Base-by-base conservation (phyloP, 2,888 invertebrate species). In the Melikaiella ostensackeni region DNA sequence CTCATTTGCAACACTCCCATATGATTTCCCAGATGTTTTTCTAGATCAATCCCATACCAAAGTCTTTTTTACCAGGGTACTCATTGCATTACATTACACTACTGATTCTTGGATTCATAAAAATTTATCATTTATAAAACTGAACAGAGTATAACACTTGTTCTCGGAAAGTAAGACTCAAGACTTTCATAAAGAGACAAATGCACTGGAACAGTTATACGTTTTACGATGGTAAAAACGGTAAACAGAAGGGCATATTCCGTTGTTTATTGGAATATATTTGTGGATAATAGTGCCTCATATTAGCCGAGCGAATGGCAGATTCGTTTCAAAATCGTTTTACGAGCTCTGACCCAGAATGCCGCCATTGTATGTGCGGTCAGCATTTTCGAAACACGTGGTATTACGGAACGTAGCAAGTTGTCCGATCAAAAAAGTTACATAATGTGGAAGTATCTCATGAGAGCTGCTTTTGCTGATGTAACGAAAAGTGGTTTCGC, bases 371-470 rank as follows among this genome's bases (percentile, higher is more conserved):
- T 38, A 64, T 42, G 24, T 64, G 42, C 64, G 38, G 24, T 64
- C 64, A 64, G 64, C 24, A 70, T 70, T 70, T 70, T 70, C 70
- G 70, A 70, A 70, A 70, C 50, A 70, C 70, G 50, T 70, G 50
- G 21, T 55, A 46, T 70, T 70, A 70, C 70, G 70, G 70, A 70
- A 70, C 50, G 50, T 46, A 70, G 30, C 70, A 70, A 70, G 46
- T 55, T 21, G 50, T 50, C 70, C 46, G 70, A 70, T 70, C 70
- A 70, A 70, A 70, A 70, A 27, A 46, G 30, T 70, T 70, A 50
- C 50, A 70, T 70, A 70, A 70, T 50, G 50, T 70, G 70, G 70
- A 70, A 70, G 27, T 70, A 70, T 50, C 70, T 70, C 30, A 50
- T 66, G 42, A n/a, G 70, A 70, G 42, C 46, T 27, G 46, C 70